A percentile compares a stretch with the other conserved stretches of the same genome.
These are phyloP conservation scores for Pocillopora damicornis DNA, from an alignment of 64 coral and sea anemone genomes.

Conservation along the genomic window DNA sequence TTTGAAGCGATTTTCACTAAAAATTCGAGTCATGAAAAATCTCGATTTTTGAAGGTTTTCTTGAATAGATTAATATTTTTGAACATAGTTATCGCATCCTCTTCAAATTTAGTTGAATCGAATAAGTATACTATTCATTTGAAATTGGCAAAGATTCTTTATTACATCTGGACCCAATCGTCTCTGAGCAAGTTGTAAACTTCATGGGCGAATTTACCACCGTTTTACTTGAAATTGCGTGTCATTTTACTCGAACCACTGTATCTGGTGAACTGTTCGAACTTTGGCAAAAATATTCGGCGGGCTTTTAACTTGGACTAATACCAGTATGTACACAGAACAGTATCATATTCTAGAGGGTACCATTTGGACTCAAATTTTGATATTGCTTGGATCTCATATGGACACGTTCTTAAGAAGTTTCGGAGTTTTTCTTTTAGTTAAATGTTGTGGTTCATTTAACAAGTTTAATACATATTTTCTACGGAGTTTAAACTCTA, in stretches of 20 bases:
- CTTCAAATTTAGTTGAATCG: conserved; percentile 20
- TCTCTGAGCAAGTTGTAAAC: background rate
- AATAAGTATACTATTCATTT: conserved; percentile 24
- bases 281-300: conserved; percentile 24
- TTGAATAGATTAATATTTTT: conserved; percentile 2
- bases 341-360: no score
- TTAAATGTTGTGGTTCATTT: no score
- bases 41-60: conserved; percentile 18
- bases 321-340: background rate
- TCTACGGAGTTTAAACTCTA: no score
- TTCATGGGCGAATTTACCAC: conserved; percentile 21
- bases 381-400: conserved; percentile 23
- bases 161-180: no score
- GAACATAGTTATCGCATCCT: conserved; percentile 10
- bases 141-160: background rate
- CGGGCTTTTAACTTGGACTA: conserved; percentile 25
- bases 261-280: conserved; percentile 26
- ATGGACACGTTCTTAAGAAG: conserved; percentile 3
- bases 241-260: conserved; percentile 10
- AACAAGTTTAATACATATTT: no score
- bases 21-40: background rate
- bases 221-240: conserved; percentile 14
- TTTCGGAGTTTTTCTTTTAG: no score
- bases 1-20: conserved; percentile 13
- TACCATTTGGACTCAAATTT: background rate